Percentiles rank a stretch among this genome's conserved stretches.
phyloP scores from a whole-genome alignment of 92 coral and sea anemone species.

The Scolanthus callimorphus region DNA sequence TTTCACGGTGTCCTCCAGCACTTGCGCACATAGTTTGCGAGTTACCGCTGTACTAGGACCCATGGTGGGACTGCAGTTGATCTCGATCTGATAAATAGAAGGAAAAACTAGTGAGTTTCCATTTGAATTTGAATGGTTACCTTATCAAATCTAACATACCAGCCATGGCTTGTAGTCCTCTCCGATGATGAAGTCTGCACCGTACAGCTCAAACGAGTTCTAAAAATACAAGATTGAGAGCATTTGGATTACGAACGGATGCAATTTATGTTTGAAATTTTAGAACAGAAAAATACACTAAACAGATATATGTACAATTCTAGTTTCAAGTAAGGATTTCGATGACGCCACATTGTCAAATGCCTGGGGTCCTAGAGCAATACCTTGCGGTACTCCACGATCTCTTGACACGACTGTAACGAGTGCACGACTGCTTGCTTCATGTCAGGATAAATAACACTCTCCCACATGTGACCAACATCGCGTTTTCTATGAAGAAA shows the following conservation, averaged over 20 bases:
- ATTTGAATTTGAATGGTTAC: no score
- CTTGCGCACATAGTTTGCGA: slow-evolving; percentile 91
- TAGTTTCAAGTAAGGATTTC: no score
- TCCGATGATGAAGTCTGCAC: slow-evolving; percentile 92
- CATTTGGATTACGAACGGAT: no score
- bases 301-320: no score
- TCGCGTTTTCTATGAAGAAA: slow-evolving; percentile 68
- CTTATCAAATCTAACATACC: no score
- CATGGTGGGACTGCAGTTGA: slow-evolving; percentile 98
- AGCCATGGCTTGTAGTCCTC: slow-evolving; percentile 96
- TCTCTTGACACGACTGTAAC: slow-evolving; percentile 89
- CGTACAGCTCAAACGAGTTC: slow-evolving; percentile 97
- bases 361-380: background rate
- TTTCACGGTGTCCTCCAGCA: slow-evolving; percentile 94
- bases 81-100: no score
- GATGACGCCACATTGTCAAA: no score
- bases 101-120: no score
- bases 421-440: slow-evolving; percentile 85
- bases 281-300: no score
- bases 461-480: slow-evolving; percentile 78
- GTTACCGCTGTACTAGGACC: slow-evolving; percentile 91
- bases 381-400: slow-evolving; percentile 97
- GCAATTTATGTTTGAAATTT: no score
- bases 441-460: slow-evolving; percentile 94
- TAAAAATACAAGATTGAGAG: no score